phyloP scores from a whole-genome alignment of 2,888 invertebrate genomes.

The Stomorhina lunata region DNA sequence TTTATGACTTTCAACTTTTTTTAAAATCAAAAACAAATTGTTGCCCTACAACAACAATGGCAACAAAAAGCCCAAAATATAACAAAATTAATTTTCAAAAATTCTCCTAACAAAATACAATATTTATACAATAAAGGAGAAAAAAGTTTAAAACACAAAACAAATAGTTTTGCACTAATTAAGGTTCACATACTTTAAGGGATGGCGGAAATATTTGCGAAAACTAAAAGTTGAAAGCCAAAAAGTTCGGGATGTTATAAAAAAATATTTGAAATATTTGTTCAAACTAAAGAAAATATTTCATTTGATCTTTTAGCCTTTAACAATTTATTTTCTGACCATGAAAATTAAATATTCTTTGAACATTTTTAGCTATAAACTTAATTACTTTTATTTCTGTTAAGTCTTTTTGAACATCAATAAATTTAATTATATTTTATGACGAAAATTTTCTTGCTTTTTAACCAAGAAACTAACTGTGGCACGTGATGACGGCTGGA shows the following conservation, averaged over 20 bases:
- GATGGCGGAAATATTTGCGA: slow-evolving; percentile 30
- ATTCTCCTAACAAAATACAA: background rate
- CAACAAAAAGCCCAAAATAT: slow-evolving; percentile 14
- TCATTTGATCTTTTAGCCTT: background rate
- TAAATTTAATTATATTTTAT: slow-evolving; percentile 59
- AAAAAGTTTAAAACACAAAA: background rate
- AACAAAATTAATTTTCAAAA: background rate
- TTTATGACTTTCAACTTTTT: slow-evolving; percentile 19
- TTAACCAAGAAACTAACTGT: background rate
- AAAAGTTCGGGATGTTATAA: background rate
- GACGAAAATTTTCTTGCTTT: background rate
- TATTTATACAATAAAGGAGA: background rate
- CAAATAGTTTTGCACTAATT: slow-evolving; percentile 55
- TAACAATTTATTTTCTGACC: background rate
- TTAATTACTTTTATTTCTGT: slow-evolving; percentile 40
- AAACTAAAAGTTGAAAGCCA: background rate
- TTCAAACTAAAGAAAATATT: background rate
- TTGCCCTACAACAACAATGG: background rate
- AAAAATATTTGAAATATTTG: slow-evolving; percentile 18
- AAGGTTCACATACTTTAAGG: slow-evolving; percentile 52
- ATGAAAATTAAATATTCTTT: slow-evolving; percentile 40
- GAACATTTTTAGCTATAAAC: slow-evolving; percentile 35
- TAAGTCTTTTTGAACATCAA: slow-evolving; percentile 23
- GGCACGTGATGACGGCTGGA: slow-evolving; percentile 54
- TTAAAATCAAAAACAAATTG: background rate